These are phyloP conservation scores for Zapus hudsonius DNA, from an alignment of 2,113 vertebrate genomes.

Conservation along the genomic window DNA sequence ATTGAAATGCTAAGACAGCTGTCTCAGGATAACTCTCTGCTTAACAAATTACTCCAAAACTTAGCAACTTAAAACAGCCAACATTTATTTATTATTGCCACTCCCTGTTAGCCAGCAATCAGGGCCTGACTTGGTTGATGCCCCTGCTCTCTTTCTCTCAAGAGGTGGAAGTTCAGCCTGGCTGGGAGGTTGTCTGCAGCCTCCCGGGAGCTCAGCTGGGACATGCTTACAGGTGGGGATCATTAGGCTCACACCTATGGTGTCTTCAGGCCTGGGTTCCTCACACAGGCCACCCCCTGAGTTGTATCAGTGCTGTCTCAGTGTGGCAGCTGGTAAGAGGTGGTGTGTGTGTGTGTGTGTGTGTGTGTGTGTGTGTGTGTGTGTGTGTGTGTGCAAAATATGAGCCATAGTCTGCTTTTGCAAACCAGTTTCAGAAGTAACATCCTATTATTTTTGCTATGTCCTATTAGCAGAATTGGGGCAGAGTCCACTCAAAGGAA, in stretches of 20 bases:
- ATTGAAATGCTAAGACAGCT: not conserved
- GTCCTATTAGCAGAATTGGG: not conserved
- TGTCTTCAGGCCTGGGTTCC: not conserved
- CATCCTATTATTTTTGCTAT: not conserved
- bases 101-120: not conserved
- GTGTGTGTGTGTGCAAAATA: no score
- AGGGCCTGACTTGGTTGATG: not conserved
- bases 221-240: not conserved
- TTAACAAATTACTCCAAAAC: not conserved
- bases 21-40: not conserved
- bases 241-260: no score
- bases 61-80: not conserved
- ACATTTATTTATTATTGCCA: not conserved
- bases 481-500: not conserved
- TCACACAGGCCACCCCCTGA: not conserved
- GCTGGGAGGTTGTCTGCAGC: not conserved
- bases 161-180: not conserved
- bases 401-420: not conserved
- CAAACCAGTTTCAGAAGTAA: not conserved
- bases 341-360: no score
- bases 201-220: not conserved
- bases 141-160: accelerated
- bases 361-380: no score
- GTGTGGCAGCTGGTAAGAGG: not conserved
- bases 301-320: not conserved